Evolutionary conservation across 2,113 vertebrate species (phyloP), one percentile per base, ranked within the genome.

Genomic region (Rana temporaria): DNA sequence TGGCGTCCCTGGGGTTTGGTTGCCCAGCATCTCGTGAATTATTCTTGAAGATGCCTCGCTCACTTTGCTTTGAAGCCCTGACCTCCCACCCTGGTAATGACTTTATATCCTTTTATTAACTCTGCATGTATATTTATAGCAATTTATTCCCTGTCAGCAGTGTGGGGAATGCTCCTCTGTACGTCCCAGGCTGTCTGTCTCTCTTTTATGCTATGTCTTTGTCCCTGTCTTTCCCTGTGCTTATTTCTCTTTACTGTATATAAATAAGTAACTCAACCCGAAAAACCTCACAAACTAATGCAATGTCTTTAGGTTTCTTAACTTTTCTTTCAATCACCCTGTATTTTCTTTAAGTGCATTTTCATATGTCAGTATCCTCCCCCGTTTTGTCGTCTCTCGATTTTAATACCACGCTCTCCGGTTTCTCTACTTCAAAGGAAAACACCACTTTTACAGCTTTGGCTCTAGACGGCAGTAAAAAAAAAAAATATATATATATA

Each of bases 21-120:
- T 48, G 16, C 56, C 22, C n/a, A 18, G 66, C 56, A 26, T 63
- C 56, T 73, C 24, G 30, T 73, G 68, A 65, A 81, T 81, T 63
- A 71, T 81, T 70, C 57, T 42, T 20, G 24, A 56, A 19, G 78
- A 63, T 32, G 63, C 18, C 24, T 34, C 20, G 32, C 11, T 62
- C 15, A 11, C 20, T 20, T 30, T 26, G 9, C 38, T 71, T 60
- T 38, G 67, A 65, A 26, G 20, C 6, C n/a, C n/a, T 55, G 79
- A 72, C 79, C 79, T 81, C 19, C 42, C 22, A 30, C 68, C 69
- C 70, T 52, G n/a, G 60, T 73, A 65, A 82, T 74, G 70, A 57
- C 79, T 64, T 81, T 81, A 72, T 57, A 79, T 79, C 30, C 53
- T 79, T 79, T 57, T 69, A 79, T 79, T 68, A 79, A 64, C 16